These are phyloP conservation scores for Tyrannus savana DNA, from an alignment of 2,113 vertebrate species.

Conservation along the genomic window DNA sequence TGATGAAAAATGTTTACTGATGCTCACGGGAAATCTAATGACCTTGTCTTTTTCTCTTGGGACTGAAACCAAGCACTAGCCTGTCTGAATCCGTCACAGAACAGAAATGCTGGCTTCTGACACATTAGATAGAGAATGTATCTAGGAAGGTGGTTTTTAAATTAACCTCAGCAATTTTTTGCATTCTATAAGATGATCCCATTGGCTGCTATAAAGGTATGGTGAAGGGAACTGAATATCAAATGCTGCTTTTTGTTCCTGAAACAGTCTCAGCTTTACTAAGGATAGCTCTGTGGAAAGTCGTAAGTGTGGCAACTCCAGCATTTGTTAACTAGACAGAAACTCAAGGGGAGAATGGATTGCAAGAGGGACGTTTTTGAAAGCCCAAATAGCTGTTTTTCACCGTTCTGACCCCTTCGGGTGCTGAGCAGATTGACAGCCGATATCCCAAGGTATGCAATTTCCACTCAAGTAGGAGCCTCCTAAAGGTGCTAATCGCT, in stretches of 20 bases:
- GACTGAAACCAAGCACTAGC: background rate
- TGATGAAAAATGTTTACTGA: background rate
- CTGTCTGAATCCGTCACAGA: background rate
- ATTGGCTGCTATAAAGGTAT: background rate
- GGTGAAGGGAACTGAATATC: background rate
- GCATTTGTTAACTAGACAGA: background rate
- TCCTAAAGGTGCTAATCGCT: background rate
- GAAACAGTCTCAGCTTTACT: background rate
- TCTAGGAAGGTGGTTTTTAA: background rate
- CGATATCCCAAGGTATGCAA: background rate
- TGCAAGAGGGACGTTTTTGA: background rate
- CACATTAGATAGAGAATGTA: background rate
- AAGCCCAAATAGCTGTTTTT: background rate
- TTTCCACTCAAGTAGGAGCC: background rate
- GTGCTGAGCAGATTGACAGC: background rate
- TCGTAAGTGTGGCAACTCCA: background rate
- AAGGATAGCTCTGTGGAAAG: background rate
- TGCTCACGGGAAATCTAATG: background rate
- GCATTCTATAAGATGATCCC: background rate
- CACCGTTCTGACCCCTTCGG: background rate
- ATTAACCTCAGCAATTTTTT: background rate
- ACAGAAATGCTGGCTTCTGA: background rate
- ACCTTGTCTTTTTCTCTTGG: background rate
- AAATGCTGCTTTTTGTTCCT: background rate
- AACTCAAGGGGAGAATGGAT: background rate